Evolutionary conservation across 2,888 invertebrate genomes (phyloP), one percentile per base, ranked within the genome.

Genomic region (Bruchidius siliquastri): DNA sequence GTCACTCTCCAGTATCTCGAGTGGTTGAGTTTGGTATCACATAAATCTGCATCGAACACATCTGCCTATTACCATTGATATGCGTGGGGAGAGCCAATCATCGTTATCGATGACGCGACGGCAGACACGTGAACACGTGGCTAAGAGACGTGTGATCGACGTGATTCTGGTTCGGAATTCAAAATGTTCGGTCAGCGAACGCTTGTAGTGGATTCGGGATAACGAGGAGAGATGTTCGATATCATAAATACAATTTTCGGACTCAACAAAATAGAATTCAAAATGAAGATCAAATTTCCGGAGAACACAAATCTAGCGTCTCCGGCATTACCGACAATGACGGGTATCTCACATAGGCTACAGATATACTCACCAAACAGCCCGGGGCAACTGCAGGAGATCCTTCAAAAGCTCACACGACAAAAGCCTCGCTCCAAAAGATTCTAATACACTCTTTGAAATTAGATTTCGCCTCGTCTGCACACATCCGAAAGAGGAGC

Each of bases 401-500:
- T 49, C 49, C 49, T 49, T 49, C 49, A 49, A 49, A 49, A 49
- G 49, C 13, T 3, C 18, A 3, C 13, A 49, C 1, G 49, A 49
- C 18, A 49, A 49, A 49, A 49, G 13, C 18, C 10, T 49, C 49
- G 49, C 49, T 49, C 49, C 6, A 49, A 49, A 49, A 49, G 72
- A 70, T 73, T 75, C 73, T 76, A 77, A 77, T 76, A 72, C 77
- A 71, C 76, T 74, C 74, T 78, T 76, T 76, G 77, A 77, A 80
- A 80, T 80, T 79, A 79, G 77, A 79, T 78, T 80, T 76, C 76
- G 71, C 76, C 70, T 73, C 74, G 76, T 78, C 76, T 78, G 74
- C 78, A 78, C 78, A 72, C 77, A 79, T 78, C 78, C 78, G 74
- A 74, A 73, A 72, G 74, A 69, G 74, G 68, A 70, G 69, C 72